Evolutionary conservation across 2,797 vertebrate species (phyloP), one percentile per base, ranked within the genome.

Genomic region (Pagetopsis macropterus): DNA sequence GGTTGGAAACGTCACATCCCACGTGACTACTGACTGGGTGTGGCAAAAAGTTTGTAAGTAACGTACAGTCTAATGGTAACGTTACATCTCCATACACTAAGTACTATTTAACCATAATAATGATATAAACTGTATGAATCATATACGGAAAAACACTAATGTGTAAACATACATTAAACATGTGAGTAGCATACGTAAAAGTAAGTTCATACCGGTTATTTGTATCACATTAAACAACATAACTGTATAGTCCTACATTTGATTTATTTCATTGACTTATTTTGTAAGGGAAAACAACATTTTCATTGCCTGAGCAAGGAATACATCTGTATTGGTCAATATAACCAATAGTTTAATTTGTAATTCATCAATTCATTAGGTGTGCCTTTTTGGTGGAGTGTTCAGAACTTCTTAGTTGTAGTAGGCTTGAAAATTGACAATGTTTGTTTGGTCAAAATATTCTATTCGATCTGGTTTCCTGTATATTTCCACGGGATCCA

Each of bases 21-120:
- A 87, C 75, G 90, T 90, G 84, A 70, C 4, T 3, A 2, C 10
- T 0, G 3, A 37, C 2, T 37, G 66, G 82, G 74, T 8, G 82
- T 67, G 72, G 81, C 14, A 0, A 61, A 27, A 79, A 33, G 40
- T 44, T 59, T 0, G 13, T 21, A 16, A 59, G 21, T 13, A 14
- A 23, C 19, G 12, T 14, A 21, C 21, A 21, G 21, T 21, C 21
- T 21, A 21, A 21, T 21, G 21, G 21, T 21, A 21, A 23, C 19
- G 12, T 14, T 41, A 16, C 4, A 23, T 11, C 27, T 21, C 48
- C 4, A 54, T 13, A 15, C 2, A 23, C 3, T 2, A 65, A 21
- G 41, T 0, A 10, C 12, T 13, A 5, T 19, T 55, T 10, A 27
- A 0, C 2, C 23, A 21, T 19, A 9, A 19, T 49, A 5, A 19